phyloP scores from a whole-genome alignment of 2,797 vertebrate species.

The Tragelaphus eurycerus region DNA sequence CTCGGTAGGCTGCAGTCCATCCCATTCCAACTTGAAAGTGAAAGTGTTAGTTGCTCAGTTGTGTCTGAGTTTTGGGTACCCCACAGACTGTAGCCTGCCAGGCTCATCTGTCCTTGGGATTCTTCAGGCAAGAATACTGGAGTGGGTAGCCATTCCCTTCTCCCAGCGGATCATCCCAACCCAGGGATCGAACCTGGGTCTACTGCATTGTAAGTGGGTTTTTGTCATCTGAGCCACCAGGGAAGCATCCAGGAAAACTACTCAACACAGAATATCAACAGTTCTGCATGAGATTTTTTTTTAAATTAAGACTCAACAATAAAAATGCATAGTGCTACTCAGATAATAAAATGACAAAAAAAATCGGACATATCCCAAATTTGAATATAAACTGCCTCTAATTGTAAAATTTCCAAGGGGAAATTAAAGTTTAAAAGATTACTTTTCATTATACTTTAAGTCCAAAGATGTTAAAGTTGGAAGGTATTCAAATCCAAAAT shows the following conservation, averaged over 20 bases:
- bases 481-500: background rate
- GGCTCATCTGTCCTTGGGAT: background rate
- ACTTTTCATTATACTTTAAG: background rate
- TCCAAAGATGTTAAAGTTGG: background rate
- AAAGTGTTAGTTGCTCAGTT: background rate
- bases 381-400: background rate
- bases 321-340: background rate
- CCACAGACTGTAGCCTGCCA: background rate
- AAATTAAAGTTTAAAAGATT: constrained; percentile 33
- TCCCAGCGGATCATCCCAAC: background rate
- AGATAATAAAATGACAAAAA: constrained; percentile 3
- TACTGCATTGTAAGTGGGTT: background rate
- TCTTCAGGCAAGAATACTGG: background rate
- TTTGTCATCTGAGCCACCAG: background rate
- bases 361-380: background rate
- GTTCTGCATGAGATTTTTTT: background rate
- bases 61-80: background rate
- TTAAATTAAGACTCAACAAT: background rate
- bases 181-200: background rate
- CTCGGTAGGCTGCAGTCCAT: background rate
- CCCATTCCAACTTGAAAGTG: background rate
- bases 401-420: constrained; percentile 24
- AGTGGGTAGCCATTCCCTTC: background rate
- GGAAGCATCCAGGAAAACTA: background rate
- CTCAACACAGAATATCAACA: background rate